These are phyloP conservation scores for Cassiopea andromeda DNA, from an alignment of 30 jellyfish, hydroid and myxozoan genomes.

Conservation along the genomic window DNA sequence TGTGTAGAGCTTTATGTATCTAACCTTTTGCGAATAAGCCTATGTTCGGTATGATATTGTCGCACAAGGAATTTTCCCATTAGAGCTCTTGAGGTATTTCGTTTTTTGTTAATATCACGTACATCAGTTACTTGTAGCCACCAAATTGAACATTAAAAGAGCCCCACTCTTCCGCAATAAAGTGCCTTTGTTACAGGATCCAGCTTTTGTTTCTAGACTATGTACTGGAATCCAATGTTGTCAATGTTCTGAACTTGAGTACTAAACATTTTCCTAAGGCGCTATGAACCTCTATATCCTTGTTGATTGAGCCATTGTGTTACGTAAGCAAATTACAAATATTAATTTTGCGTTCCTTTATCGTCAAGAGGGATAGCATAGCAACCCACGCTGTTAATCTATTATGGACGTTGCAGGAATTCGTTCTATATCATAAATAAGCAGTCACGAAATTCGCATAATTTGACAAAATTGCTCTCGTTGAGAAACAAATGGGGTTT, in stretches of 20 bases:
- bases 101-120: too few relatives aligned
- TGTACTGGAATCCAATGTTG: neutral
- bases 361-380: neutral
- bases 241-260: neutral
- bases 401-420: neutral
- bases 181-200: neutral
- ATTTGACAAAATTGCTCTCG: neutral
- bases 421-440: neutral
- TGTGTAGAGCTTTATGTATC: too few relatives aligned
- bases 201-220: neutral
- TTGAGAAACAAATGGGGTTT: too few relatives aligned
- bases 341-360: conserved; percentile 1
- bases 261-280: conserved; percentile 2
- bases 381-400: neutral
- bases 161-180: conserved; percentile 1
- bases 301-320: conserved; percentile 16
- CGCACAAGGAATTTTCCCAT: too few relatives aligned
- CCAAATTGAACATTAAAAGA: too few relatives aligned
- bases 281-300: neutral
- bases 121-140: too few relatives aligned
- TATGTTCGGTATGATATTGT: too few relatives aligned
- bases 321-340: neutral
- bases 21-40: too few relatives aligned
- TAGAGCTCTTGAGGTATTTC: too few relatives aligned
- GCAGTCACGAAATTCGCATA: neutral